Evolutionary conservation across 2,113 vertebrate genomes (phyloP).

Genomic region (Serinus canaria): DNA sequence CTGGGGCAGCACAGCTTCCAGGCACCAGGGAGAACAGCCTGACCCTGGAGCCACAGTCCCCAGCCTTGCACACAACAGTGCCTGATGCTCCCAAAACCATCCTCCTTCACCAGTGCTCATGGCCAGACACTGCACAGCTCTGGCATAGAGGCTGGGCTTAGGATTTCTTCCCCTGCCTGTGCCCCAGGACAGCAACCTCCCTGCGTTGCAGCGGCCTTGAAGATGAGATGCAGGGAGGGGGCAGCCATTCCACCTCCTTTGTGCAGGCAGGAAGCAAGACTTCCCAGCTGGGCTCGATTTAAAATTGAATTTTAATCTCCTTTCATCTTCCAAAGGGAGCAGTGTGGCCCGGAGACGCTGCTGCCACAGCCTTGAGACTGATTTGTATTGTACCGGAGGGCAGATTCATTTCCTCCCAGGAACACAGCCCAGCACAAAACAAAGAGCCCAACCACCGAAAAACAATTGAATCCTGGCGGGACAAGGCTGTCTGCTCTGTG

Average conservation of each 20-base stretch:
- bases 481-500: background rate
- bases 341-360: constrained; percentile 4
- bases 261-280: constrained; percentile 51
- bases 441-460: constrained; percentile 13
- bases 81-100: background rate
- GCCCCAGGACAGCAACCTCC: constrained; percentile 23
- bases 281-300: constrained; percentile 59
- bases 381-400: constrained; percentile 35
- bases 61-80: background rate
- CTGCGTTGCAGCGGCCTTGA: background rate
- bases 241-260: constrained; percentile 38
- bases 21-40: background rate
- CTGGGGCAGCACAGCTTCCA: background rate
- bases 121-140: background rate
- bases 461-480: background rate
- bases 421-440: constrained; percentile 47
- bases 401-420: constrained; percentile 62
- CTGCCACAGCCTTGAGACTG: constrained; percentile 57
- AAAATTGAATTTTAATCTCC: constrained; percentile 62
- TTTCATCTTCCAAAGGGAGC: constrained; percentile 63
- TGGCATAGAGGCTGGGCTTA: background rate
- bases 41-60: accelerated
- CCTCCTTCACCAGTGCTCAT: background rate
- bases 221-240: constrained; percentile 44
- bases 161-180: background rate